Percentiles rank a stretch among this genome's conserved stretches.
These are phyloP conservation scores for Amphilophus citrinellus DNA, from an alignment of 2,113 vertebrate genomes.

Conservation along the genomic window DNA sequence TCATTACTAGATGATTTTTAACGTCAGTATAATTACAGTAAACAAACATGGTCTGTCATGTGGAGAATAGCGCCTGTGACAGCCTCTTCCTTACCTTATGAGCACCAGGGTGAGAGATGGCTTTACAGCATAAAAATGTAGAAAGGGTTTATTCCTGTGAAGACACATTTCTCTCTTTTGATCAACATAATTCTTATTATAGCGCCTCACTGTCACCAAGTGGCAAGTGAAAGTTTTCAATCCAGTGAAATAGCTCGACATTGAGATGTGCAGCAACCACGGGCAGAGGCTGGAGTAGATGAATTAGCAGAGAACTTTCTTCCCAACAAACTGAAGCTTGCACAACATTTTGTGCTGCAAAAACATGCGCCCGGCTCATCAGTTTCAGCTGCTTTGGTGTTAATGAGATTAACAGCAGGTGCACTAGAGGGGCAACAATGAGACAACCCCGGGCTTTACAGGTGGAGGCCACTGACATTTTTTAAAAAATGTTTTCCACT, in stretches of 20 bases:
- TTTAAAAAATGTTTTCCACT: no score
- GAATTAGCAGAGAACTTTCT: not conserved
- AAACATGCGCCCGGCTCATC: no score
- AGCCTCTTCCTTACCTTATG: not conserved
- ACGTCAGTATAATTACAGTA: constrained; percentile 47
- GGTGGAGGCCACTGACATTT: no score
- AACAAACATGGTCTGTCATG: constrained; percentile 45
- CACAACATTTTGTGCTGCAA: not conserved
- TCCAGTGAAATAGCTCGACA: not conserved
- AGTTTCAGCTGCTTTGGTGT: no score
- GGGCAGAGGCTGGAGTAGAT: no score
- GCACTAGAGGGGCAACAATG: no score
- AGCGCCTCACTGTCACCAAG: not conserved
- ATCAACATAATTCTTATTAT: constrained; percentile 4
- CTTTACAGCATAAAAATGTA: not conserved
- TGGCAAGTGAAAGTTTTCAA: not conserved
- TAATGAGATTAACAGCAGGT: no score
- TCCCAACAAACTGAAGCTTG: not conserved
- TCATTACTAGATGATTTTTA: constrained; percentile 28
- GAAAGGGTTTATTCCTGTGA: not conserved
- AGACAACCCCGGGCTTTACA: no score
- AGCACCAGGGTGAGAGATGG: not conserved
- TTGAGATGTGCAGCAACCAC: no score
- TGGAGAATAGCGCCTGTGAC: constrained; percentile 4
- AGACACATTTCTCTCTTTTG: not conserved